Percentiles rank a stretch among this genome's conserved stretches.
phyloP scores from a whole-genome alignment of 2,888 invertebrate species.

The Andrena flavipes region DNA sequence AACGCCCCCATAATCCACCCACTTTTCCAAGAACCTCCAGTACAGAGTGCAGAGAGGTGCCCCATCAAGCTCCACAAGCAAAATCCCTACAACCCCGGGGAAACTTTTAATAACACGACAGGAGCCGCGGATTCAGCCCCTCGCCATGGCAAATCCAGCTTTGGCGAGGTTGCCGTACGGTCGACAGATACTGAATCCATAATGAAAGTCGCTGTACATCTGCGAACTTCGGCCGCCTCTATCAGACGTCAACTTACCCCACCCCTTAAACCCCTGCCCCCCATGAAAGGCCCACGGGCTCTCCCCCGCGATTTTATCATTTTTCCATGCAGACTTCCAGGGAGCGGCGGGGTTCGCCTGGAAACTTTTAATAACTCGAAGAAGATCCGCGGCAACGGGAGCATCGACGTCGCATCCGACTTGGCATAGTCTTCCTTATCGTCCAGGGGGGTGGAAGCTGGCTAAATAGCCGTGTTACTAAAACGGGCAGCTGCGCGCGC shows the following conservation, averaged over 20 bases:
- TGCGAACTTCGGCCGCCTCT: background rate
- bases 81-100: background rate
- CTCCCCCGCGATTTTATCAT: background rate
- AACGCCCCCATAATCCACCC: no score
- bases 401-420: constrained; percentile 13
- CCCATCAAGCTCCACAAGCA: background rate
- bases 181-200: background rate
- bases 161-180: background rate
- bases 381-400: background rate
- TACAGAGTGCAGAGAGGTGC: background rate
- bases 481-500: constrained; percentile 56
- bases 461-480: constrained; percentile 18
- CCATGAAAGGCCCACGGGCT: background rate
- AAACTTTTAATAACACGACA: constrained; percentile 10
- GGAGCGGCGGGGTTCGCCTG: background rate
- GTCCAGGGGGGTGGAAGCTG: background rate
- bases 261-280: background rate
- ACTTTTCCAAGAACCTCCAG: background rate
- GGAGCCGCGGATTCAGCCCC: background rate
- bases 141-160: background rate
- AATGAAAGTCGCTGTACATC: background rate
- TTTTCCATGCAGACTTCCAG: background rate
- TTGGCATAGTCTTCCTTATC: constrained; percentile 10
- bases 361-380: constrained; percentile 41
- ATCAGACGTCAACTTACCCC: background rate